phyloP scores from a whole-genome alignment of 2,797 vertebrate genomes.

The Podarcis lilfordi region DNA sequence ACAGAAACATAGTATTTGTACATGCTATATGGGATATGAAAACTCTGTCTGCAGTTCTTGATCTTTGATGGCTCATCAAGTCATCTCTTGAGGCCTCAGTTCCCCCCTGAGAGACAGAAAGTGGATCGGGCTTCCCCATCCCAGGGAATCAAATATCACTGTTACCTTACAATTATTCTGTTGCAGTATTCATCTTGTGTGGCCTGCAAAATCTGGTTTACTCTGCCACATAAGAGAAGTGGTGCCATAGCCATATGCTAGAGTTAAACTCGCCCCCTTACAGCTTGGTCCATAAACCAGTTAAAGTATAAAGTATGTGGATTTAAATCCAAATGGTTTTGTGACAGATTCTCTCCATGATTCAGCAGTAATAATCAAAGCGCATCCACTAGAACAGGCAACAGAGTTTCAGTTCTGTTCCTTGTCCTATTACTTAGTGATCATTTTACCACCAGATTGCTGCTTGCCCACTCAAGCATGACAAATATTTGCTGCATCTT shows the following conservation, averaged over 20 bases:
- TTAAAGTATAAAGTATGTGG: neutral
- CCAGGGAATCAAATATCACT: neutral
- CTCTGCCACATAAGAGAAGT: constrained; percentile 22
- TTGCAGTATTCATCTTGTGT: neutral
- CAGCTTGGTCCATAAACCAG: neutral
- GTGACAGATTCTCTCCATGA: too few relatives aligned
- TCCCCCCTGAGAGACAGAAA: neutral
- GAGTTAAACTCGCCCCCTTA: neutral
- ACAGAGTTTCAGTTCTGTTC: neutral
- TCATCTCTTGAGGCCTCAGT: neutral
- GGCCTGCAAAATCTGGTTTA: neutral
- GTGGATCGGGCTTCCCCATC: neutral
- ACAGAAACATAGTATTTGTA: neutral
- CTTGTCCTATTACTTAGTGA: neutral
- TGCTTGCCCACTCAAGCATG: constrained; percentile 12
- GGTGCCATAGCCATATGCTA: neutral
- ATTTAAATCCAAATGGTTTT: neutral
- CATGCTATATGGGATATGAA: neutral
- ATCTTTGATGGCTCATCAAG: neutral
- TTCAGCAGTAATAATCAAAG: constrained; percentile 27
- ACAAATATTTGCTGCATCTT: constrained; percentile 19
- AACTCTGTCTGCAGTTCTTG: neutral
- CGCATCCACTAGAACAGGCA: neutral
- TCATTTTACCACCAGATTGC: neutral
- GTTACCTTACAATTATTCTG: neutral